Percentiles rank a stretch among this genome's conserved stretches.
These are phyloP conservation scores for Spodoptera frugiperda DNA, from an alignment of 1,140 invertebrate species.

Conservation along the genomic window DNA sequence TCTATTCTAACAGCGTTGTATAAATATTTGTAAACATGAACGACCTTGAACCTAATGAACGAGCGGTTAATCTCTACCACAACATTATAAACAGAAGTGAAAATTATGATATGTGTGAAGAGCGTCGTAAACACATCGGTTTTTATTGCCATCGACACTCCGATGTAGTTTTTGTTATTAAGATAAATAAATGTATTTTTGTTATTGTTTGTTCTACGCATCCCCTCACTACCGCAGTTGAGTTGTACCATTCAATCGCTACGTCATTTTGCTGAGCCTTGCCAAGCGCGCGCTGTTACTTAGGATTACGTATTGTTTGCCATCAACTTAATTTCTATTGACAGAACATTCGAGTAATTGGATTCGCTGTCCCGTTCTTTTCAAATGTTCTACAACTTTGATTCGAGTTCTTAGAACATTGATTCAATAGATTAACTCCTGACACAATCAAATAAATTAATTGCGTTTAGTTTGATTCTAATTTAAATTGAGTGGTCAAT, in stretches of 20 bases:
- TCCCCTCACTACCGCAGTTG: slow-evolving; percentile 38
- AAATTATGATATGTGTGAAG: background rate
- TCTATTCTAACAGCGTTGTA: background rate
- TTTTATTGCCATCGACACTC: too few species aligned
- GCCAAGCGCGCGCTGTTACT: slow-evolving; percentile 39
- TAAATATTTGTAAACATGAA: background rate
- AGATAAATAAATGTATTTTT: too few species aligned
- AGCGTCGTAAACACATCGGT: background rate
- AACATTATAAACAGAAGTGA: background rate
- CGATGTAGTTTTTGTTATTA: too few species aligned
- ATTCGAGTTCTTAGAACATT: slow-evolving; percentile 19
- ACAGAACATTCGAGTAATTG: slow-evolving; percentile 38
- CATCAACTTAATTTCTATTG: slow-evolving; percentile 48
- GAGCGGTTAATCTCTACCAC: background rate
- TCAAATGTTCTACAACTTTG: slow-evolving; percentile 19
- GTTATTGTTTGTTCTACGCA: too few species aligned
- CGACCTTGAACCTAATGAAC: background rate
- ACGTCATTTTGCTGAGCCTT: slow-evolving; percentile 40
- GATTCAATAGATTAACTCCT: slow-evolving; percentile 18
- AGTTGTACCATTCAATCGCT: slow-evolving; percentile 46
- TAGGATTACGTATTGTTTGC: slow-evolving; percentile 49
- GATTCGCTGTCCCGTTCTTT: slow-evolving; percentile 3
- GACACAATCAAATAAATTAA: slow-evolving; percentile 15
- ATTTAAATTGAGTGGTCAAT: background rate
- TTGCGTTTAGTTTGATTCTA: background rate